Conservation (phyloP, 1,140 invertebrate genomes). For the Pogonomyrmex californicus region DNA sequence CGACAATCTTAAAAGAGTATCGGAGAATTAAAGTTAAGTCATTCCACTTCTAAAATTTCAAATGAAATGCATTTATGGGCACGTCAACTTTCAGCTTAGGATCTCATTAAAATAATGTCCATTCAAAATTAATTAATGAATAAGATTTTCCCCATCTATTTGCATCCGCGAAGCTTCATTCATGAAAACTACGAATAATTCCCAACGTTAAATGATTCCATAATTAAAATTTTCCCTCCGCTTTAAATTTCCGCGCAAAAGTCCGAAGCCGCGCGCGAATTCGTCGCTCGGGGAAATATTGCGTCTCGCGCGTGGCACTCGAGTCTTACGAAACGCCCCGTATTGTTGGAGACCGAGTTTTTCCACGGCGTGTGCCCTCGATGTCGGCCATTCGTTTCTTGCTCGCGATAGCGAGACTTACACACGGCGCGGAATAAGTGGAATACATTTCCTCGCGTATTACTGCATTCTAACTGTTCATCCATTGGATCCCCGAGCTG, state of each 20-base stretch:
- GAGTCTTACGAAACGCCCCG: conserved; percentile 30
- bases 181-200: conserved; percentile 39
- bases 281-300: not conserved
- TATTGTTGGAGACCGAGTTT: conserved; percentile 35
- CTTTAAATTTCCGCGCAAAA: not conserved
- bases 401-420: conserved; percentile 60
- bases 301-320: not conserved
- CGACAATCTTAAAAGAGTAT: conserved; percentile 31
- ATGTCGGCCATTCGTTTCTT: conserved; percentile 48
- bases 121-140: conserved; percentile 55
- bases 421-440: conserved; percentile 52
- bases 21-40: conserved; percentile 50
- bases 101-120: conserved; percentile 50
- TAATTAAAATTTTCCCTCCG: conserved; percentile 31
- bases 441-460: conserved; percentile 65
- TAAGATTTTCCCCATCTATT: conserved; percentile 40
- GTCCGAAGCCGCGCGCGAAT: not conserved
- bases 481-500: conserved; percentile 64
- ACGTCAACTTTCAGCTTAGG: conserved; percentile 37
- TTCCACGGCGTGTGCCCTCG: conserved; percentile 29
- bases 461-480: conserved; percentile 68
- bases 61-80: conserved; percentile 35
- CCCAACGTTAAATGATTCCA: conserved; percentile 33
- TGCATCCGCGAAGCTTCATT: conserved; percentile 44
- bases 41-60: conserved; percentile 47